Percentiles rank a stretch among this genome's conserved stretches.
Conservation (phyloP, 2,797 vertebrate genomes). For the Pygocentrus nattereri region DNA sequence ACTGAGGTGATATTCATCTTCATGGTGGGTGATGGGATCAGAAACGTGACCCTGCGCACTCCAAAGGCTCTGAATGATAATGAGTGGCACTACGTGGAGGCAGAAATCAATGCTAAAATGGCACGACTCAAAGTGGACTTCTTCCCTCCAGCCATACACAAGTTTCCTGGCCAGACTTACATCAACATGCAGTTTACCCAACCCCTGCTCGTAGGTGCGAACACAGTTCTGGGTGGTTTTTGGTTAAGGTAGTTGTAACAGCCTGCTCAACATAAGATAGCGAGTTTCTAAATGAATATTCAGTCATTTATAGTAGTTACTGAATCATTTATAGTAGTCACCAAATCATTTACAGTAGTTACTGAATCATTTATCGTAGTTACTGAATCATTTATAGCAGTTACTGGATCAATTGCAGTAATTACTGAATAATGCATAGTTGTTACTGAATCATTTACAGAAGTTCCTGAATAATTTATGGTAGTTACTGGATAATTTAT, state of each 20-base stretch:
- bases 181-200: slow-evolving; percentile 89
- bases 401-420: no score
- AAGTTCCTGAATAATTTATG: no score
- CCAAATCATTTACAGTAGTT: no score
- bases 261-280: no score
- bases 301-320: no score
- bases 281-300: no score
- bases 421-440: no score
- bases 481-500: no score
- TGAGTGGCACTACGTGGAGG: slow-evolving; percentile 96
- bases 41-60: slow-evolving; percentile 87
- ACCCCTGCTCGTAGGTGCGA: slow-evolving; percentile 88
- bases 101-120: slow-evolving; percentile 94
- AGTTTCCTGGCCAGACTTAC: slow-evolving; percentile 90
- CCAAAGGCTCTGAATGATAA: slow-evolving; percentile 89
- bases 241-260: background rate
- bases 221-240: background rate
- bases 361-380: no score
- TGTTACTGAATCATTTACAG: no score
- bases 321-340: no score
- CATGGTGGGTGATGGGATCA: slow-evolving; percentile 92
- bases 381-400: no score
- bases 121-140: slow-evolving; percentile 93
- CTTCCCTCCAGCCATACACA: slow-evolving; percentile 88
- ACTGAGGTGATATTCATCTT: slow-evolving; percentile 88